These are phyloP conservation scores for Pholis gunnellus DNA, from an alignment of 2,113 vertebrate genomes.

Conservation along the genomic window DNA sequence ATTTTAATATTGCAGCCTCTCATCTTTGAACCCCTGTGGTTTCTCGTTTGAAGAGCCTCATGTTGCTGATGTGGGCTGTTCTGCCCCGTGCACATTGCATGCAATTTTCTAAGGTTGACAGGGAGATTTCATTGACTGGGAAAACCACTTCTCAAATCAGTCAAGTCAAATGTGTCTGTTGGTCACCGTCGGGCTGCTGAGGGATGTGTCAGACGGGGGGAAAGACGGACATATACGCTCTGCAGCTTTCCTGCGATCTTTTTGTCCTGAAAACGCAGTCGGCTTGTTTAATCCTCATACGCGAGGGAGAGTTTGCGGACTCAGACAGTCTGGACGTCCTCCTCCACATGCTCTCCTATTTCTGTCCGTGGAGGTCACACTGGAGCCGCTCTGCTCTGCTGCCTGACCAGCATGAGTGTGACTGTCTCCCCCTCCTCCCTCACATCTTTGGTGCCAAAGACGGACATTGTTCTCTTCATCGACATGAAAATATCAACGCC, in stretches of 20 bases:
- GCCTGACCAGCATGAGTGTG: constrained; percentile 46
- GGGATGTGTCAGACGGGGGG: not conserved
- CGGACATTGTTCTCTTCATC: constrained; percentile 54
- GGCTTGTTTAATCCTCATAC: constrained; percentile 52
- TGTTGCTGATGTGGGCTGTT: constrained; percentile 32
- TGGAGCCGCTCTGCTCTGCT: constrained; percentile 38
- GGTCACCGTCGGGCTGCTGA: not conserved
- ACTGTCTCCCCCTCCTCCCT: constrained; percentile 44
- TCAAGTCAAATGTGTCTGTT: constrained; percentile 1
- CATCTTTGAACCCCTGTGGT: not conserved
- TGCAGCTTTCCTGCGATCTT: constrained; percentile 19
- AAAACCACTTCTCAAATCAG: constrained; percentile 20
- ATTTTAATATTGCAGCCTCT: constrained; percentile 22
- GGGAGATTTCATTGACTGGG: constrained; percentile 2
- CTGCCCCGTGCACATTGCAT: not conserved
- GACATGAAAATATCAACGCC: constrained; percentile 52
- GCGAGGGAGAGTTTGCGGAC: constrained; percentile 35
- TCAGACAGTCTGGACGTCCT: constrained; percentile 54
- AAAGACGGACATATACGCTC: constrained; percentile 12
- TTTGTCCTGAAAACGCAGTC: constrained; percentile 28
- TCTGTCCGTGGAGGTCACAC: constrained; percentile 57
- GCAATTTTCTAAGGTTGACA: constrained; percentile 9
- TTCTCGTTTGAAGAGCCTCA: not conserved
- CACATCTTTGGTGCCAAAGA: constrained; percentile 60
- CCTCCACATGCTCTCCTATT: constrained; percentile 50